phyloP scores from a whole-genome alignment of 2,113 vertebrate species.

The pig (Sus scrofa) region T2T-Sscrofa CM000813.6:135771001-135771500 shows the following conservation, averaged over 20 bases:
- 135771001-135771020: background rate
- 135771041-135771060: too few species aligned
- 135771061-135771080: too few species aligned
- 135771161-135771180: too few species aligned
- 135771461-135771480: constrained; percentile 82
- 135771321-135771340: background rate
- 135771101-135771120: too few species aligned
- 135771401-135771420: constrained; percentile 77
- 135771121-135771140: too few species aligned
- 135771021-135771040: background rate
- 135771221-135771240: too few species aligned
- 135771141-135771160: too few species aligned
- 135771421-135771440: constrained; percentile 85
- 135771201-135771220: too few species aligned
- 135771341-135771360: background rate
- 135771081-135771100: too few species aligned
- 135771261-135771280: too few species aligned
- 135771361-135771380: background rate
- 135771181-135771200: too few species aligned
- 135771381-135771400: background rate
- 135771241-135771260: too few species aligned
- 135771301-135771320: background rate
- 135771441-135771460: constrained; percentile 86
- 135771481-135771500: constrained; percentile 81
- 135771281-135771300: background rate